phyloP scores from a whole-genome alignment of 2,797 vertebrate genomes.

The Chaenodraco wilsoni region DNA sequence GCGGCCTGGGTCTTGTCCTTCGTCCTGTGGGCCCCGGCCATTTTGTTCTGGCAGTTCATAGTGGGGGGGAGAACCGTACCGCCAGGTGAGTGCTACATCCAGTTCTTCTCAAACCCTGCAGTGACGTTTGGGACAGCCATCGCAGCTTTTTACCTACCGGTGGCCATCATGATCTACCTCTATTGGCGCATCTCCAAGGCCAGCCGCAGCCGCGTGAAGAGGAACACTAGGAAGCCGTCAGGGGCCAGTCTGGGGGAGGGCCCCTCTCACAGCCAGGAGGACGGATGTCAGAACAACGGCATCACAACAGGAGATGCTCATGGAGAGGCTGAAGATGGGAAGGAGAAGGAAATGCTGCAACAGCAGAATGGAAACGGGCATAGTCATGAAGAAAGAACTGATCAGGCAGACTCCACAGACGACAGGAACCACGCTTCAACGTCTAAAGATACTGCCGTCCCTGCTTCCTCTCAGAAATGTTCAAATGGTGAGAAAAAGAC shows the following conservation, averaged over 20 bases:
- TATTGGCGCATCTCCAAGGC: conserved; percentile 96
- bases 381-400: conserved; percentile 57
- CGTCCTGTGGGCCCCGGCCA: conserved; percentile 95
- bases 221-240: conserved; percentile 75
- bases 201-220: conserved; percentile 90
- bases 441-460: conserved; percentile 53
- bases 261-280: conserved; percentile 82
- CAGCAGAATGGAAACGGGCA: conserved; percentile 61
- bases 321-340: conserved; percentile 64
- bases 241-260: conserved; percentile 79
- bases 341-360: conserved; percentile 82
- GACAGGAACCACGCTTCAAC: conserved; percentile 80
- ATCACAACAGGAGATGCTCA: conserved; percentile 59
- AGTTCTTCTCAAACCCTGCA: conserved; percentile 94
- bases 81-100: conserved; percentile 89
- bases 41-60: conserved; percentile 98
- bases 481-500: conserved; percentile 41
- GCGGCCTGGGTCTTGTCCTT: conserved; percentile 96
- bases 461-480: conserved; percentile 15
- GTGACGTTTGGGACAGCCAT: conserved; percentile 97
- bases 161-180: conserved; percentile 95
- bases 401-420: conserved; percentile 85
- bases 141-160: conserved; percentile 95
- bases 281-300: conserved; percentile 80
- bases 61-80: conserved; percentile 90